These are phyloP conservation scores for Leptinotarsa defecta DNA, from an alignment of 1,140 invertebrate genomes.

Conservation along the genomic window DNA sequence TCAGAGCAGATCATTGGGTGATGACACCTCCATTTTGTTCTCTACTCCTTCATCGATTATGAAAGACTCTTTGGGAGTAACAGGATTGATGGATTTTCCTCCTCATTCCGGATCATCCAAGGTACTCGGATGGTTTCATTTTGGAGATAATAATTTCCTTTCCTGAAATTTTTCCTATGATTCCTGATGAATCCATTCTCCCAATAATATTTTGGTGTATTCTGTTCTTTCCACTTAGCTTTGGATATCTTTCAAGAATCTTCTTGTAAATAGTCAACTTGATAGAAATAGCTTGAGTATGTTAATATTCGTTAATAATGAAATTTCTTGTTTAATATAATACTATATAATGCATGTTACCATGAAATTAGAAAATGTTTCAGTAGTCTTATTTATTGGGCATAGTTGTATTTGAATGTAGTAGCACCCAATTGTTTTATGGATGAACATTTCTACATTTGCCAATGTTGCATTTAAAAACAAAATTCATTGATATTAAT, in stretches of 20 bases:
- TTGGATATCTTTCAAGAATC: not conserved
- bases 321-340: not conserved
- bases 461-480: not conserved
- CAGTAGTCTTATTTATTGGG: too few relatives aligned
- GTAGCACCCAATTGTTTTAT: not conserved
- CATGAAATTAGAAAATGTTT: not conserved
- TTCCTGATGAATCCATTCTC: slow-evolving; percentile 18
- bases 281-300: not conserved
- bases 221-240: not conserved
- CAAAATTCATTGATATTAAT: not conserved
- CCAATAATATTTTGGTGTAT: slow-evolving; percentile 4
- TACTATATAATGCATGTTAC: not conserved
- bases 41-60: slow-evolving; percentile 82
- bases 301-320: not conserved
- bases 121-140: slow-evolving; percentile 55
- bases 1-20: slow-evolving; percentile 82
- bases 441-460: slow-evolving; percentile 2
- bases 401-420: too few relatives aligned
- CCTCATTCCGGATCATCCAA: slow-evolving; percentile 49
- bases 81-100: slow-evolving; percentile 51
- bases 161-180: slow-evolving; percentile 34
- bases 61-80: slow-evolving; percentile 63
- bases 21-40: slow-evolving; percentile 79
- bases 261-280: slow-evolving; percentile 1
- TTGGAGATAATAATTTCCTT: slow-evolving; percentile 51